phyloP scores from a whole-genome alignment of 37 sponge, comb jelly and placozoan species.

The Diacarnus erythraeanus region DNA sequence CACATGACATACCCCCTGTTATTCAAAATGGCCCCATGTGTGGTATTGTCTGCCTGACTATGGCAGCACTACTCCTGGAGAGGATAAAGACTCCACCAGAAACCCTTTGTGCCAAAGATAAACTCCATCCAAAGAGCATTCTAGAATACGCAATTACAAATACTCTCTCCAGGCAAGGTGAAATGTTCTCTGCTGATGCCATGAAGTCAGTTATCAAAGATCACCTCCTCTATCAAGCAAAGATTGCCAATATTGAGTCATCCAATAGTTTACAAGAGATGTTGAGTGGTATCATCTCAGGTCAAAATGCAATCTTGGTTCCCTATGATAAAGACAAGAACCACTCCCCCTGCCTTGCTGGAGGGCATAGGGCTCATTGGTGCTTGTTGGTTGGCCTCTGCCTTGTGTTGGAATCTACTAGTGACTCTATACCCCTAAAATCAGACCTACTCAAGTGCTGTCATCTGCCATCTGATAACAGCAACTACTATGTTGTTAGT shows the following conservation, averaged over 20 bases:
- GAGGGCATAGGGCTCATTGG: conserved; percentile 71
- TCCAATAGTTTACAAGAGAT: background rate
- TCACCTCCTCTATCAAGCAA: conserved; percentile 14
- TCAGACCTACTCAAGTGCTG: background rate
- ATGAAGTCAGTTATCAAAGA: conserved; percentile 9
- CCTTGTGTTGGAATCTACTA: background rate
- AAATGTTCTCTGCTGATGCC: conserved; percentile 43
- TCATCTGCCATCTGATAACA: background rate
- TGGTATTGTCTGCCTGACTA: conserved; percentile 48
- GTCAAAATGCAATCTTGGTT: conserved; percentile 20
- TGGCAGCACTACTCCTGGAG: conserved; percentile 36
- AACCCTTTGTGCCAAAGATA: background rate
- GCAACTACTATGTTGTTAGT: background rate
- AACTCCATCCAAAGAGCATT: conserved; percentile 9
- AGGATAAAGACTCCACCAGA: background rate
- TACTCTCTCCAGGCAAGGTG: conserved; percentile 40
- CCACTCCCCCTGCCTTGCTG: conserved; percentile 52
- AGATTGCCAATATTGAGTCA: background rate
- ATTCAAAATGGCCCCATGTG: conserved; percentile 58
- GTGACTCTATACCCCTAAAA: background rate
- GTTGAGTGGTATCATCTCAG: background rate
- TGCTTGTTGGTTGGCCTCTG: conserved; percentile 44
- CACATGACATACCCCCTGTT: conserved; percentile 19
- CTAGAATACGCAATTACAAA: conserved; percentile 7
- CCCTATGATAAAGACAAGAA: conserved; percentile 69